These are phyloP conservation scores for Genyomyrus donnyi DNA, from an alignment of 2,113 vertebrate species.

Conservation along the genomic window DNA sequence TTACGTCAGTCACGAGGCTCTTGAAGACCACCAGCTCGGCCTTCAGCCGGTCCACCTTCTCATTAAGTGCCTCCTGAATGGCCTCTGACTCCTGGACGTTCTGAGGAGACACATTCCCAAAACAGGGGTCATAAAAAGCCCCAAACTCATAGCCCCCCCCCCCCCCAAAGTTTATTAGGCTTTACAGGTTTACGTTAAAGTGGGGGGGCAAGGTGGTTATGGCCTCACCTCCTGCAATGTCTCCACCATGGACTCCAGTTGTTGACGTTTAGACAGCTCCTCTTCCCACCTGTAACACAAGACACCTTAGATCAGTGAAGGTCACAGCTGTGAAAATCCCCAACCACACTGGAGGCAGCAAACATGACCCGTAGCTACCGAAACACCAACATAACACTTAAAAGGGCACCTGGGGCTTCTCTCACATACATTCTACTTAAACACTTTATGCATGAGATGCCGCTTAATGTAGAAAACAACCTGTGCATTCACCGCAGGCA, in stretches of 20 bases:
- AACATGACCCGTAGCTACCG: background rate
- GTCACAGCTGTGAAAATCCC: background rate
- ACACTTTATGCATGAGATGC: background rate
- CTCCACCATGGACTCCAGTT: conserved; percentile 81
- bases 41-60: conserved; percentile 89
- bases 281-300: conserved; percentile 87
- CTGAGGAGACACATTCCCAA: conserved; percentile 49
- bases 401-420: background rate
- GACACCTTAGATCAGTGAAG: conserved; percentile 43
- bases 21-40: conserved; percentile 95
- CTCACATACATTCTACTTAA: background rate
- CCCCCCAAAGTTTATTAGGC: background rate
- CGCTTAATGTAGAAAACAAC: background rate
- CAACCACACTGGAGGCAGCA: background rate
- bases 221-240: conserved; percentile 78
- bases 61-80: conserved; percentile 80
- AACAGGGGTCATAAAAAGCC: background rate
- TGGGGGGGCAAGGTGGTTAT: background rate
- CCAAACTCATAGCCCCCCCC: background rate
- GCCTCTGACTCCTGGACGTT: conserved; percentile 74
- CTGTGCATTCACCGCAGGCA: background rate
- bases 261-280: conserved; percentile 76
- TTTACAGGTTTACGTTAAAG: background rate
- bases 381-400: background rate
- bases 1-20: conserved; percentile 95